phyloP scores from a whole-genome alignment of 1,140 invertebrate species.

The Hyposmocoma kahamanoa region DNA sequence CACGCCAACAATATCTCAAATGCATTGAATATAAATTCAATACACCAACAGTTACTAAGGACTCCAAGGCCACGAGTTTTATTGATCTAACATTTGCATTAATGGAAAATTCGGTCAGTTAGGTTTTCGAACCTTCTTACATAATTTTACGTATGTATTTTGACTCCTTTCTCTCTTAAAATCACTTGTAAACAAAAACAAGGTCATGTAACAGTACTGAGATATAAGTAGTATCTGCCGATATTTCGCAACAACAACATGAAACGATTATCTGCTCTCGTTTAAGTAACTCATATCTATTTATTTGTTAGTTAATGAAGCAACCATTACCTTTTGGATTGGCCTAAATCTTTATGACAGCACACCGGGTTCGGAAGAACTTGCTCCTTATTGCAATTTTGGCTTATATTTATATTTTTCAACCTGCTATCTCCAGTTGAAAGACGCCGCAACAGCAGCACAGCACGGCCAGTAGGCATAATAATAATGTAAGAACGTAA shows the following conservation, averaged over 20 bases:
- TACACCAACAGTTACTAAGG: too few relatives aligned
- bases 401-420: slow-evolving; percentile 54
- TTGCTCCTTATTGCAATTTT: slow-evolving; percentile 45
- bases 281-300: too few relatives aligned
- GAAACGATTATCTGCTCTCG: too few relatives aligned
- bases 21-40: too few relatives aligned
- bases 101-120: neutral
- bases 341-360: slow-evolving; percentile 45
- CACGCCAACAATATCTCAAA: too few relatives aligned
- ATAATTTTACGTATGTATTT: slow-evolving; percentile 9
- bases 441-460: slow-evolving; percentile 54
- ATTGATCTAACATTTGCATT: too few relatives aligned
- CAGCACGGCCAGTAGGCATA: slow-evolving; percentile 65
- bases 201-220: slow-evolving; percentile 20
- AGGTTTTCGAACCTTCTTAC: neutral
- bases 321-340: slow-evolving; percentile 47
- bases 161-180: slow-evolving; percentile 22
- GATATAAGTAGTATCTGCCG: neutral
- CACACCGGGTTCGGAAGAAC: slow-evolving; percentile 37
- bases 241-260: too few relatives aligned
- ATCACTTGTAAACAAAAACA: slow-evolving; percentile 35
- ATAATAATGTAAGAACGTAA: slow-evolving; percentile 16
- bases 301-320: too few relatives aligned
- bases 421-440: slow-evolving; percentile 60
- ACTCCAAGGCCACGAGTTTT: too few relatives aligned